Evolutionary conservation across 2,888 invertebrate genomes (phyloP), one percentile per base, ranked within the genome.

Genomic region (Parthenolecanium corni): DNA sequence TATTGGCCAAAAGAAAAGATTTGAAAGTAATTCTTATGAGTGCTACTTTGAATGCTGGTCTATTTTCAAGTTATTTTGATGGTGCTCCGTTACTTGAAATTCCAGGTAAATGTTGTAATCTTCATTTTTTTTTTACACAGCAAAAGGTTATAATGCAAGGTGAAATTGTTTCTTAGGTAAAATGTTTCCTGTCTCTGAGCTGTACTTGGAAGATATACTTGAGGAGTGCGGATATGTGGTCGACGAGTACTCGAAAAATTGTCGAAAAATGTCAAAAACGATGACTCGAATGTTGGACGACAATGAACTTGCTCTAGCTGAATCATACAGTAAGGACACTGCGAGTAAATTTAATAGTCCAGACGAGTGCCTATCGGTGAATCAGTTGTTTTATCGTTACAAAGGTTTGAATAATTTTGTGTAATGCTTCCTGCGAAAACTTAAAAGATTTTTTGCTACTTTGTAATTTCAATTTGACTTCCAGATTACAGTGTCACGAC

Each of bases 111-210:
- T 77, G 80, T 0, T 79, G 76, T 31, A 9, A 31, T 6, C 31
- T 69, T 82, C 84, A 5, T 4, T 18, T 44, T 44, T 16, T 16
- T 44, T 44, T 44, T 14, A n/a, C 3, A 6, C 44, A 44, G 4
- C 14, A 5, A 36, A 54, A 54, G 18, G 3, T 25, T 24, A 57
- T 24, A 14, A 49, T 16, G 21, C 14, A 49, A n/a, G 18, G 20
- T 18, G 6, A 11, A 20, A 46, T 47, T 21, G 25, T 16, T 36
- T 58, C n/a, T 2, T 5, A 61, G 61, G 61, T 9, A 61, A 51
- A 61, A 89, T 91, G 0, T 90, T 80, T 74, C 89, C 90, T 0
- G 93, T 95, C 0, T 70, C 82, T 70, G 86, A 89, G 71, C 78
- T 80, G 68, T 90, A 84, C 70, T 74, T 94, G 21, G 93, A 93